Evolutionary conservation across 2,888 invertebrate species (phyloP), one percentile per base, ranked within the genome.

Genomic region (Lasioglossum pauxillum): DNA sequence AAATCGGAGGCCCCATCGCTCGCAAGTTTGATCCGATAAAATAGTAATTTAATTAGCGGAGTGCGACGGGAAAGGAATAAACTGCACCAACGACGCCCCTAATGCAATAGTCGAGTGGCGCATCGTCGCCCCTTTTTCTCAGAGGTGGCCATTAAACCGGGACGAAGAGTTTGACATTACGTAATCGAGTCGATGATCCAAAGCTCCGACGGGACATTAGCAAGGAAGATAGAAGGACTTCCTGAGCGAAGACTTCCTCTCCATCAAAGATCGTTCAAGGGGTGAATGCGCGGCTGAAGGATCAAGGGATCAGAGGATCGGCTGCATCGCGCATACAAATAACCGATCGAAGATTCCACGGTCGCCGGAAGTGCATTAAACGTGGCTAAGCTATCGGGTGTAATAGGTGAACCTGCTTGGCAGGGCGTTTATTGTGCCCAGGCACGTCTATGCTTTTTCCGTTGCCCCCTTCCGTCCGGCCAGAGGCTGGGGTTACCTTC

Each of bases 351-450:
- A 90, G 91, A 90, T 88, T 90, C 88, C 80, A 83, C 75, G 88
- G 79, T 85, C 89, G 85, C 83, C 89, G 92, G 91, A 93, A 92
- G 91, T 90, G 89, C 92, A 92, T 93, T 93, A 91, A 92, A 93
- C 89, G 91, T 91, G 91, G 89, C 88, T 90, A 89, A 89, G 87
- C 86, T 85, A 89, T 90, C 91, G 87, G 78, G 87, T 79, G 90
- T 92, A 93, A 92, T 91, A 90, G 93, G 89, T 90, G 92, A 93
- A 92, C 89, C 90, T 91, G 89, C 89, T 81, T 87, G 89, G 78
- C 87, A 84, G 78, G 81, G 82, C 88, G 90, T 92, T 93, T 91
- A 91, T 92, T 92, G 91, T 93, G 89, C 92, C 91, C 85, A 86
- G 89, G 90, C 92, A 91, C 92, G 93, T 93, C 86, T 67, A 80